Conservation (phyloP, 2,113 vertebrate species). For the Carassius auratus region DNA sequence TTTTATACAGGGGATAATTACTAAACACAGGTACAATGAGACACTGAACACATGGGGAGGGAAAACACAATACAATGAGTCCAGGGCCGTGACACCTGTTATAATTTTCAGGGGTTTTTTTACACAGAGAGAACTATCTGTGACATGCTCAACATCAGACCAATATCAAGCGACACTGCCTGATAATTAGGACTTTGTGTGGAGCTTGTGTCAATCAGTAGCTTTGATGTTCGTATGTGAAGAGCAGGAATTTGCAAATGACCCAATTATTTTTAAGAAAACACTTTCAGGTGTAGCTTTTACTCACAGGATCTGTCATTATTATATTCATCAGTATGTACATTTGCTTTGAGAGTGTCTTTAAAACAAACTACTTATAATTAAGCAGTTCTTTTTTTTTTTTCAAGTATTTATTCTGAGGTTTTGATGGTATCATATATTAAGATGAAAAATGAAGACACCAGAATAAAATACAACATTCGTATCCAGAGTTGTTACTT, state of each 20-base stretch:
- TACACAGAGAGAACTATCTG: constrained; percentile 59
- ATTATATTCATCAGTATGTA: not conserved
- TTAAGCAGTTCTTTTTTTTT: too few species aligned
- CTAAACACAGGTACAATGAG: too few species aligned
- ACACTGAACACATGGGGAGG: too few species aligned
- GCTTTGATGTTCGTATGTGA: constrained; percentile 58
- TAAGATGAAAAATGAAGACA: too few species aligned
- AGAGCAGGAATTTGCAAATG: constrained; percentile 20
- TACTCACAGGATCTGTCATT: not conserved
- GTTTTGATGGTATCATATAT: too few species aligned
- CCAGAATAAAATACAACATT: too few species aligned
- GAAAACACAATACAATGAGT: too few species aligned
- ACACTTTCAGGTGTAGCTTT: not conserved
- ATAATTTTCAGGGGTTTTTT: not conserved
- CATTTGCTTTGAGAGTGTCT: constrained; percentile 11
- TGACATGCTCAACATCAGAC: constrained; percentile 54
- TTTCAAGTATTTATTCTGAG: too few species aligned
- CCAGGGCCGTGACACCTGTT: not conserved
- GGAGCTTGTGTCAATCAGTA: constrained; percentile 71
- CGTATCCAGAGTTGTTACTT: not conserved
- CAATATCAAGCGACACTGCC: constrained; percentile 56
- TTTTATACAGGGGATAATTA: too few species aligned
- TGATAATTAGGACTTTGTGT: constrained; percentile 71
- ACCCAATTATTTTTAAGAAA: constrained; percentile 31
- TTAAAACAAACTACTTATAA: too few species aligned